A percentile compares a stretch with the other conserved stretches of the same genome.
Evolutionary conservation across 2,797 vertebrate genomes (phyloP).

Genomic region (Cossypha polioptera): DNA sequence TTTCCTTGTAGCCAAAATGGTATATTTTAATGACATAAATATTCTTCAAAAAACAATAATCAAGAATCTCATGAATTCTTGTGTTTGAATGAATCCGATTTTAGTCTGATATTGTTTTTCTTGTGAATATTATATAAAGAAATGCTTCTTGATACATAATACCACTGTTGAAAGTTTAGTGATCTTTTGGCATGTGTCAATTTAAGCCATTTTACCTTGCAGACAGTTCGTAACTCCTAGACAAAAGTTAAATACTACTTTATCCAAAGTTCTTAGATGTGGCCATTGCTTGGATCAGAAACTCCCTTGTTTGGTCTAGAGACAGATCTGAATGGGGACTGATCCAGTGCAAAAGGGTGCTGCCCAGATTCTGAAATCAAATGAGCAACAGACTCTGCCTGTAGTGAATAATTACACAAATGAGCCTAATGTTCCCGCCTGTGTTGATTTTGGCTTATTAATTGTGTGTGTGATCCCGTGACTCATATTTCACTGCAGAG

Average conservation of each 20-base stretch:
- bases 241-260: constrained; percentile 55
- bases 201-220: constrained; percentile 38
- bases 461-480: background rate
- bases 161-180: constrained; percentile 1
- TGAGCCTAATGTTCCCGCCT: constrained; percentile 11
- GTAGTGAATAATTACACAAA: constrained; percentile 60
- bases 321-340: background rate
- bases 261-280: constrained; percentile 51
- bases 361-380: constrained; percentile 36
- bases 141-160: constrained; percentile 1
- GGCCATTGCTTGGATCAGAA: constrained; percentile 49
- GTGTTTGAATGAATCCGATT: background rate
- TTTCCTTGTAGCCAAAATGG: background rate
- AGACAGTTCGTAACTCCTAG: constrained; percentile 30
- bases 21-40: background rate
- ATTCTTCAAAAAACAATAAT: background rate
- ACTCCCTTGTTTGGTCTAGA: constrained; percentile 56
- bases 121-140: background rate
- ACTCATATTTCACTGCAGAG: background rate
- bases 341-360: background rate
- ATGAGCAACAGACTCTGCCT: constrained; percentile 25
- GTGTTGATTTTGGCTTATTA: constrained; percentile 55
- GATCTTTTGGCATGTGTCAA: constrained; percentile 24
- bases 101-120: background rate
- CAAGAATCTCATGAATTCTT: background rate